A percentile compares a stretch with the other conserved stretches of the same genome.
Conservation (phyloP, 2,888 invertebrate genomes). For the Drosophila anomelani region DNA sequence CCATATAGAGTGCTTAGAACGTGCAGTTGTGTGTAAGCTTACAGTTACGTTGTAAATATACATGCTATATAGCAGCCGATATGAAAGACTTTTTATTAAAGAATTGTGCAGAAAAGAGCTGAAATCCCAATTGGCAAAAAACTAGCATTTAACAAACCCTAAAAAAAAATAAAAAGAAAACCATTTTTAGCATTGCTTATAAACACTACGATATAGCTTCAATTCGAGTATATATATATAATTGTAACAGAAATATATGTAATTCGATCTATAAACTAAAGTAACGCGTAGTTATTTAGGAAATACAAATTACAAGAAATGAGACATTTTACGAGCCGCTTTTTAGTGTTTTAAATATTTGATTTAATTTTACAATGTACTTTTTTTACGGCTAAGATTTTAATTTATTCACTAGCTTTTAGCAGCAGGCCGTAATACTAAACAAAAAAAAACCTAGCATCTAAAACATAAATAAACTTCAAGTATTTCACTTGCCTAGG, state of each 20-base stretch:
- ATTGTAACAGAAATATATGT: constrained; percentile 30
- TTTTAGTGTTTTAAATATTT: constrained; percentile 66
- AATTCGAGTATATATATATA: constrained; percentile 46
- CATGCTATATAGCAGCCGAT: constrained; percentile 34
- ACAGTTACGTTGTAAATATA: constrained; percentile 30
- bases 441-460: constrained; percentile 47
- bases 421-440: constrained; percentile 52
- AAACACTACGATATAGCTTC: constrained; percentile 53
- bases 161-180: constrained; percentile 1
- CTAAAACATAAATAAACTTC: constrained; percentile 50
- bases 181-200: constrained; percentile 63
- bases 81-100: constrained; percentile 44
- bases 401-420: constrained; percentile 74
- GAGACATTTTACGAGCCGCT: constrained; percentile 53
- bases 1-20: constrained; percentile 42
- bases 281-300: constrained; percentile 31
- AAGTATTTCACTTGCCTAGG: constrained; percentile 71
- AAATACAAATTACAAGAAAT: constrained; percentile 11
- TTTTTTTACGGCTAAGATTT: constrained; percentile 62
- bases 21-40: constrained; percentile 38
- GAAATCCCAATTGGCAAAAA: constrained; percentile 25
- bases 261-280: constrained; percentile 29
- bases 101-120: constrained; percentile 8
- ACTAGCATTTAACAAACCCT: constrained; percentile 58
- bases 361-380: constrained; percentile 48